phyloP scores from a whole-genome alignment of 2,888 invertebrate genomes.

The Heliconius hortense region DNA sequence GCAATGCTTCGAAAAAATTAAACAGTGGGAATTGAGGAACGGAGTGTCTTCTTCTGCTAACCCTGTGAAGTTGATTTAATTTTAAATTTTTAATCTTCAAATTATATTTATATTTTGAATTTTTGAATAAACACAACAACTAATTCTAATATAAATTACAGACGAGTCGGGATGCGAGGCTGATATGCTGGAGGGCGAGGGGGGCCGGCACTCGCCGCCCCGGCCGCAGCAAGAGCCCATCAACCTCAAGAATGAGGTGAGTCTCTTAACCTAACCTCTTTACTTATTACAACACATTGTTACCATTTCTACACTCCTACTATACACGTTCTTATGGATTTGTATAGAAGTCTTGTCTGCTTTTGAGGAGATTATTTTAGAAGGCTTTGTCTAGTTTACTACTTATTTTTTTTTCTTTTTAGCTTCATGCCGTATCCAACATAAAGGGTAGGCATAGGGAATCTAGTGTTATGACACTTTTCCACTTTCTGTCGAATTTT shows the following conservation, averaged over 20 bases:
- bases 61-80: too few relatives aligned
- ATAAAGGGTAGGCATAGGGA: neutral
- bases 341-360: slow-evolving; percentile 12
- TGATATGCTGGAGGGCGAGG: slow-evolving; percentile 91
- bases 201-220: slow-evolving; percentile 83
- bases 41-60: too few relatives aligned
- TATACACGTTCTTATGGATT: slow-evolving; percentile 8
- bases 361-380: slow-evolving; percentile 18
- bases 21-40: too few relatives aligned
- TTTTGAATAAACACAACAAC: neutral
- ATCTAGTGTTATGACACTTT: neutral
- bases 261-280: slow-evolving; percentile 49
- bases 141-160: slow-evolving; percentile 58
- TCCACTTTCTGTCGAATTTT: neutral
- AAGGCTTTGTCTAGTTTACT: slow-evolving; percentile 9
- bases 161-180: slow-evolving; percentile 92
- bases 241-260: slow-evolving; percentile 80
- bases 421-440: neutral
- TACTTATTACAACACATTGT: slow-evolving; percentile 47
- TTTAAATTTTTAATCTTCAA: neutral
- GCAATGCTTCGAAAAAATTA: too few relatives aligned
- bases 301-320: slow-evolving; percentile 40
- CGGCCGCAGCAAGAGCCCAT: slow-evolving; percentile 81
- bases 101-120: too few relatives aligned
- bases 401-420: neutral